phyloP scores from a whole-genome alignment of 2,797 vertebrate genomes.

The Sebastes oblongus region DNA sequence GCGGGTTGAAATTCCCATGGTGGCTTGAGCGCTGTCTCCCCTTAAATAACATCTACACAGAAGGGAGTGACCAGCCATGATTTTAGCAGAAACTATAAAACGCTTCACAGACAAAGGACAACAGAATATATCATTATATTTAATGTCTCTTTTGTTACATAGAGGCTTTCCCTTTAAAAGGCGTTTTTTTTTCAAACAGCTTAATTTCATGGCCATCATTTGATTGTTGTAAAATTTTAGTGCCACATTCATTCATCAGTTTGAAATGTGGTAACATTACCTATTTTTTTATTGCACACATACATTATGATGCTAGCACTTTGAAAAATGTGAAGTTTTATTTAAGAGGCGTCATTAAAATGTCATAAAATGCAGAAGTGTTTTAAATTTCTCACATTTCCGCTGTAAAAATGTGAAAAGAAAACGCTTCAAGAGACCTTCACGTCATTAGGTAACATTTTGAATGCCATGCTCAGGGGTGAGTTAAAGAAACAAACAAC shows the following conservation, averaged over 20 bases:
- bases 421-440: background rate
- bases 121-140: slow-evolving; percentile 7
- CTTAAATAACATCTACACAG: background rate
- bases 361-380: background rate
- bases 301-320: background rate
- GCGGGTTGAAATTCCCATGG: background rate
- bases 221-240: background rate
- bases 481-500: slow-evolving; percentile 6
- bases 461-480: background rate
- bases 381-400: slow-evolving; percentile 2
- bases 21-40: background rate
- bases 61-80: background rate
- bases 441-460: background rate
- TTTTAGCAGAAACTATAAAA: slow-evolving; percentile 31
- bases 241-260: background rate
- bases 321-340: background rate
- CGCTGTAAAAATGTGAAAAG: background rate
- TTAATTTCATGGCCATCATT: background rate
- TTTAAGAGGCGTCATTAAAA: slow-evolving; percentile 3
- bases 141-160: background rate
- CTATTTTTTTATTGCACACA: background rate
- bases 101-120: background rate
- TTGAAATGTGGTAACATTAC: slow-evolving; percentile 3
- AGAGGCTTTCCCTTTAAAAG: background rate
- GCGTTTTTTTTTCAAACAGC: background rate